Percentiles rank a stretch among this genome's conserved stretches.
These are phyloP conservation scores for Chaitophorus viminalis DNA, from an alignment of 2,888 invertebrate genomes.

Conservation along the genomic window DNA sequence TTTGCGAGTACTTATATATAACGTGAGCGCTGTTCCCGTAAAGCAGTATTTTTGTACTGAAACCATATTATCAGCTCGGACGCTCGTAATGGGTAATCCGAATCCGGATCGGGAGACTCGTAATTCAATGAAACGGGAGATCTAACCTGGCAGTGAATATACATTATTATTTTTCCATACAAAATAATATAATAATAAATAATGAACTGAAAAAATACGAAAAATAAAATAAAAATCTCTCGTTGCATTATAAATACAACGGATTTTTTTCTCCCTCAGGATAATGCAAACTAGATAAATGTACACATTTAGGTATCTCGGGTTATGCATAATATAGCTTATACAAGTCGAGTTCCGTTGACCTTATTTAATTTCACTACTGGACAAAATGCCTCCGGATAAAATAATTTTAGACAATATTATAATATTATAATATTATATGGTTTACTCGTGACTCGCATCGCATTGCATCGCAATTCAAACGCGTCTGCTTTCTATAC, in stretches of 20 bases:
- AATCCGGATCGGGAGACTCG: neutral
- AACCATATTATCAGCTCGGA: no score
- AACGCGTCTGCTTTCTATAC: no score
- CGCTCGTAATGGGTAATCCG: neutral
- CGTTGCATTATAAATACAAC: constrained; percentile 6
- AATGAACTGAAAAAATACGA: neutral
- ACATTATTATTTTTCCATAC: constrained; percentile 12
- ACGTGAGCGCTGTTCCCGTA: no score
- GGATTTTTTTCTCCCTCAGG: neutral
- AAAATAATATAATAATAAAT: constrained; percentile 28
- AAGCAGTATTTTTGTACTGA: no score
- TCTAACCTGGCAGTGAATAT: neutral
- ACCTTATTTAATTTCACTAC: neutral
- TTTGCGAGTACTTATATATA: no score
- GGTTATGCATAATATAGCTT: neutral
- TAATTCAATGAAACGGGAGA: constrained; percentile 24
- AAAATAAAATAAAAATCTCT: neutral
- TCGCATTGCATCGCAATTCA: no score
- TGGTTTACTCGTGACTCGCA: no score
- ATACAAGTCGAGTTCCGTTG: neutral
- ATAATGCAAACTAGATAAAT: constrained; percentile 15
- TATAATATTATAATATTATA: no score
- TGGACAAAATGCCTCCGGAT: neutral
- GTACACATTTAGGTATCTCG: neutral
- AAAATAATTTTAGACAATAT: neutral